phyloP scores from a whole-genome alignment of 2,888 invertebrate genomes.

The Eurytoma adleriae region DNA sequence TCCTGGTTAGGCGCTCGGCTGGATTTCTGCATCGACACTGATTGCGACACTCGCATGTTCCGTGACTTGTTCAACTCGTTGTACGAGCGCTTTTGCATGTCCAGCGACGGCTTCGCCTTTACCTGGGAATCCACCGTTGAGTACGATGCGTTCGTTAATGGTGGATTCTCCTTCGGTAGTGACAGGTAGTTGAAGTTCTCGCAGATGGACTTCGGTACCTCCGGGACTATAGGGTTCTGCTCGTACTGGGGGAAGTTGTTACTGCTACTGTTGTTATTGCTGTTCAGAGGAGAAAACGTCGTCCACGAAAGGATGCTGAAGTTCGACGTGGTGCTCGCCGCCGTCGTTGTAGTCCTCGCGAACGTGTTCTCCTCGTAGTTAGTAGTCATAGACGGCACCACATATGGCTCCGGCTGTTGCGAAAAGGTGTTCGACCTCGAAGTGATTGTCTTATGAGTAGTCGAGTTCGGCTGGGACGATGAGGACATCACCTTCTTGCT shows the following conservation, averaged over 20 bases:
- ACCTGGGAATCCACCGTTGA: conserved; percentile 57
- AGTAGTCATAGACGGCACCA: conserved; percentile 60
- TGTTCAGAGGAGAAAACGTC: conserved; percentile 66
- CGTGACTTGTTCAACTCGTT: conserved; percentile 67
- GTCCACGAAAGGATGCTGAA: conserved; percentile 75
- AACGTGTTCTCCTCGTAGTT: conserved; percentile 69
- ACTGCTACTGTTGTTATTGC: conserved; percentile 57
- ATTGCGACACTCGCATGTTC: conserved; percentile 62
- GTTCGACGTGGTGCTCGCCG: conserved; percentile 73
- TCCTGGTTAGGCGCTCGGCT: conserved; percentile 61
- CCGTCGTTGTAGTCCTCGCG: conserved; percentile 69
- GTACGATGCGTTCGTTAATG: conserved; percentile 55
- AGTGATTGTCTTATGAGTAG: conserved; percentile 56
- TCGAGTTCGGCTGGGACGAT: conserved; percentile 36
- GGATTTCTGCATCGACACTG: conserved; percentile 64
- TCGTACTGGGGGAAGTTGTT: conserved; percentile 61
- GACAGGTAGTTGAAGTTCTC: conserved; percentile 68
- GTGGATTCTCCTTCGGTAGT: conserved; percentile 49
- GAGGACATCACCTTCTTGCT: conserved; percentile 60
- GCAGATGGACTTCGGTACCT: conserved; percentile 66
- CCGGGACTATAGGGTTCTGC: conserved; percentile 47
- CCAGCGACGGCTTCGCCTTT: conserved; percentile 66
- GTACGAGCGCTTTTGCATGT: conserved; percentile 65
- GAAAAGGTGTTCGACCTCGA: conserved; percentile 53
- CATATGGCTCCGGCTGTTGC: conserved; percentile 60